Conservation (phyloP, 2,888 invertebrate species). For the Hyposoter didymator region DNA sequence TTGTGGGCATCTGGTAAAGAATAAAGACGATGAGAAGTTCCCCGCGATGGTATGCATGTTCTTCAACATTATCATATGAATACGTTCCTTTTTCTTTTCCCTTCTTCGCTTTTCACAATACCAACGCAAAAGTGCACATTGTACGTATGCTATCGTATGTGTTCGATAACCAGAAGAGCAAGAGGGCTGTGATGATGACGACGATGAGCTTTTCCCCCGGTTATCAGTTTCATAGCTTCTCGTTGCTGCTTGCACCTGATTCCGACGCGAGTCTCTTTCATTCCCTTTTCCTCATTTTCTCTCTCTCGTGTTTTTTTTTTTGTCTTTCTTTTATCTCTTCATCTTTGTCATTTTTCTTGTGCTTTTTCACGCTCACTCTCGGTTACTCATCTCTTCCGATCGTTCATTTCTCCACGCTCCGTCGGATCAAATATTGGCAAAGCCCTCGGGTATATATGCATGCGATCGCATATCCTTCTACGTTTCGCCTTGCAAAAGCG, state of each 20-base stretch:
- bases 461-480: constrained; percentile 10
- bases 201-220: constrained; percentile 44
- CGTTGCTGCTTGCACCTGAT: constrained; percentile 33
- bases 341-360: constrained; percentile 33
- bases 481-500: constrained; percentile 24
- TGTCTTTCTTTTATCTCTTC: not conserved
- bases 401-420: constrained; percentile 60
- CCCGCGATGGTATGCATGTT: constrained; percentile 24
- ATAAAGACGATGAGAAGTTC: constrained; percentile 48
- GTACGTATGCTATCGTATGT: constrained; percentile 34
- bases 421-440: constrained; percentile 67
- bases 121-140: constrained; percentile 7
- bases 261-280: constrained; percentile 7
- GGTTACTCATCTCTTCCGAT: constrained; percentile 60
- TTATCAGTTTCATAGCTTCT: constrained; percentile 60
- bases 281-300: constrained; percentile 3
- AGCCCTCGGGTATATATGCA: constrained; percentile 38
- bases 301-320: not conserved
- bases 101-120: constrained; percentile 36
- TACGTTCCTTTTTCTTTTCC: constrained; percentile 19
- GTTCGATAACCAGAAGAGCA: constrained; percentile 48
- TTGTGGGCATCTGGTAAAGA: constrained; percentile 13
- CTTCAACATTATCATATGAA: constrained; percentile 64
- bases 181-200: constrained; percentile 17
- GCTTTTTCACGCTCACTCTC: constrained; percentile 45